Evolutionary conservation across 2,797 vertebrate species (phyloP), one percentile per base, ranked within the genome.

Genomic region (Tarsius wallacei): DNA sequence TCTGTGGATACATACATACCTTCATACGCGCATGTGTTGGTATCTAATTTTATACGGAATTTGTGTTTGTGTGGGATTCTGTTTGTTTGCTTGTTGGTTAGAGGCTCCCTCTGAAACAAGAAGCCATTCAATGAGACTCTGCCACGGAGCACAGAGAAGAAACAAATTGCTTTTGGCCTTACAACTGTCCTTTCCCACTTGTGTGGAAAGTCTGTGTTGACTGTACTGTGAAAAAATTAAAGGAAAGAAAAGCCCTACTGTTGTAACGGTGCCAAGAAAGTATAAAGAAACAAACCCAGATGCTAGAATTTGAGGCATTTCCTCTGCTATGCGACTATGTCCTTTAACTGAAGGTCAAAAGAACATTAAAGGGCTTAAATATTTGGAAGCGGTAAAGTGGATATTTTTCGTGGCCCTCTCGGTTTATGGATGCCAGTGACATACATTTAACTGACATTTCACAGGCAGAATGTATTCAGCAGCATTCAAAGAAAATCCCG

Each of bases 261-360:
- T 96, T 98, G 95, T 97, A 98, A 98, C 96, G 28, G 89, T 98
- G 99, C 98, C 99, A 99, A 98, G 98, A 95, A 98, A 98, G 98
- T 97, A 99, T 98, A 98, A 99, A 99, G 98, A 98, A 98, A 99
- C 98, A 99, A 98, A 98, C 98, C 98, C 98, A 98, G 98, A 98
- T 97, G 98, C 96, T 98, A 99, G 99, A 99, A 99, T 99, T 98
- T 98, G 90, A 99, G 98, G 99, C 98, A 99, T 99, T 99, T 99
- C 99, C 99, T 99, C 98, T 96, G 15, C 97, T 98, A 98, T 98
- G 98, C 85, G 98, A 98, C 98, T 98, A 97, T 98, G 99, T 98
- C 98, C 98, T 98, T 97, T 97, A 98, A 97, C 83, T 95, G 98
- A 98, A 98, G 98, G 99, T 99, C 98, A 99, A 98, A 98, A 97